phyloP scores from a whole-genome alignment of 2,113 vertebrate species.

The Eulemur macaco region DNA sequence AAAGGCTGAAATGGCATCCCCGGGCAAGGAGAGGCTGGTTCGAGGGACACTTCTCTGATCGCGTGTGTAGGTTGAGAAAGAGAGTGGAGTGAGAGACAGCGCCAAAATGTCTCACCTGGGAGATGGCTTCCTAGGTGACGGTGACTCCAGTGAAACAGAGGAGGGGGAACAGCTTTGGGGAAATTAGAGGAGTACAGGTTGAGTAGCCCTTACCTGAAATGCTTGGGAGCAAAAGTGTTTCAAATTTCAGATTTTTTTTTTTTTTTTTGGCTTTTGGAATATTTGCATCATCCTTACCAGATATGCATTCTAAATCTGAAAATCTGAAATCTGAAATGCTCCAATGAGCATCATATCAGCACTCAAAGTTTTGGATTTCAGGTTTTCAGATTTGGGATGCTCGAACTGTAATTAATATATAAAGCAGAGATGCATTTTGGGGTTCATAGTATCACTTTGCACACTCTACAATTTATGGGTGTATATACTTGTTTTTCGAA shows the following conservation, averaged over 20 bases:
- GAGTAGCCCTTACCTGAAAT: neutral
- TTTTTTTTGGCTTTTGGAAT: neutral
- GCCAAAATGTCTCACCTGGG: too few relatives aligned
- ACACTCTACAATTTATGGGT: neutral
- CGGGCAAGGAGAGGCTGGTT: fast-evolving
- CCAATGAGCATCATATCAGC: neutral
- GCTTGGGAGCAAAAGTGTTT: neutral
- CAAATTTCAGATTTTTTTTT: neutral
- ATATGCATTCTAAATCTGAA: neutral
- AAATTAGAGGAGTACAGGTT: neutral
- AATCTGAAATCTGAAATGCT: neutral
- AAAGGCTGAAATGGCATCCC: too few relatives aligned
- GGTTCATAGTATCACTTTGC: neutral
- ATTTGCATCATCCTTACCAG: neutral
- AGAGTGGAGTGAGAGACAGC: neutral
- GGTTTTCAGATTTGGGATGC: neutral
- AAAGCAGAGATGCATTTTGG: neutral
- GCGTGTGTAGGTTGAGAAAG: neutral
- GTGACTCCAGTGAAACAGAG: neutral
- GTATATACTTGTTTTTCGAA: neutral
- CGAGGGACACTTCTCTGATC: neutral
- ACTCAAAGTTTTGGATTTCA: neutral
- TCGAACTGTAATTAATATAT: neutral
- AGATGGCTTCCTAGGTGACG: too few relatives aligned
- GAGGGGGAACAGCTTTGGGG: neutral